Evolutionary conservation across 1,140 invertebrate species (phyloP), one percentile per base, ranked within the genome.

Genomic region (Orchestia grillus): DNA sequence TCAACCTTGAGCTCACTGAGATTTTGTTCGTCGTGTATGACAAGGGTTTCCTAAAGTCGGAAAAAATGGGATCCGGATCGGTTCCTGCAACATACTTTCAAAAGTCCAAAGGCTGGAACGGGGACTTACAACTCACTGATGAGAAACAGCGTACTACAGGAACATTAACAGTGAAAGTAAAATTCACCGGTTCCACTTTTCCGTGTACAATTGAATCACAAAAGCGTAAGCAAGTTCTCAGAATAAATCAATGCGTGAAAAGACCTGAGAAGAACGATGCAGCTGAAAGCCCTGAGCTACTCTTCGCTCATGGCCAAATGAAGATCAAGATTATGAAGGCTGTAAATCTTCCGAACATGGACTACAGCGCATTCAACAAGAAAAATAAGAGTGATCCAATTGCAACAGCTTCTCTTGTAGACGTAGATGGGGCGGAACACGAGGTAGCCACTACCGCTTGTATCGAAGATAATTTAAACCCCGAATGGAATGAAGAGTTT

Each of bases 401-500:
- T 47, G 96, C 96, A 28, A 96, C 96, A 15, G 96, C 96, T 36
- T 47, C 57, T 44, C 95, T 97, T 0, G 96, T 96, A 87, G 96
- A 97, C 62, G 40, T 57, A 16, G 96, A 96, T 87, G 96, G 96
- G 15, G 96, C 96, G 87, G 95, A 96, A 42, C 96, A 96, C 96
- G 96, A 97, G 57, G 95, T 97, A 28, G 96, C 96, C 15, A 97
- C 96, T 19, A 97, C 96, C 4, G 90, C 95, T 19, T 96, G 96
- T 43, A 96, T 96, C 28, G 96, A 96, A 47, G 96, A 96, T 77
- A 96, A 96, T 96, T 96, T 96, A 88, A 96, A 96, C 87, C 96
- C 96, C 36, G 95, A 96, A 23, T 97, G 96, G 96, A 95, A 97
- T 43, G 96, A 97, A 77, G 95, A 42, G 43, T 97, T 97, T 95